Percentiles rank a stretch among this genome's conserved stretches.
Evolutionary conservation across 2,797 vertebrate species (phyloP).

Genomic region (Anisognathus igniventris): DNA sequence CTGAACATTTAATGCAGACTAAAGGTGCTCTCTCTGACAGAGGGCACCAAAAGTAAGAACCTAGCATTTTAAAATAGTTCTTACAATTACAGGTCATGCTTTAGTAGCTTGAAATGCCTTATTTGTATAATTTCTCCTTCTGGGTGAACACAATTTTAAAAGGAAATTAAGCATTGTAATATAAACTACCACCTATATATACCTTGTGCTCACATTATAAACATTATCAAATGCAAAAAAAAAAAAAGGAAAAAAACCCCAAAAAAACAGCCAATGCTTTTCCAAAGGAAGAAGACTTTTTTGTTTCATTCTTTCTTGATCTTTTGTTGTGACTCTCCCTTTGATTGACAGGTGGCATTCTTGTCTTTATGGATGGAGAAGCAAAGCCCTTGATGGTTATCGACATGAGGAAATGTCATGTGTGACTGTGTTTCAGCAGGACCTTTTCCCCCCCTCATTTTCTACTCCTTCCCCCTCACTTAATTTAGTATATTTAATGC

Average conservation of each 20-base stretch:
- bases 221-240: constrained; percentile 31
- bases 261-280: background rate
- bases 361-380: constrained; percentile 84
- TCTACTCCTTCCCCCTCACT: constrained; percentile 36
- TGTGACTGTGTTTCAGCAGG: constrained; percentile 73
- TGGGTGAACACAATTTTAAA: constrained; percentile 67
- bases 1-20: background rate
- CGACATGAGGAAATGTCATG: constrained; percentile 91
- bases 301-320: constrained; percentile 40
- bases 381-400: constrained; percentile 90
- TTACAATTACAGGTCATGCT: constrained; percentile 38
- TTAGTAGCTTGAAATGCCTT: constrained; percentile 51
- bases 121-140: constrained; percentile 68
- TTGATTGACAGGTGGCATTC: constrained; percentile 95
- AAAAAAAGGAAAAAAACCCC: background rate
- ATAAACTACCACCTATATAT: constrained; percentile 53
- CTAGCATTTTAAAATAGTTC: constrained; percentile 47
- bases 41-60: background rate
- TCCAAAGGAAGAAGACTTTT: background rate
- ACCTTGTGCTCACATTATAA: background rate
- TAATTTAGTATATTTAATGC: constrained; percentile 71
- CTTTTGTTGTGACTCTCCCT: constrained; percentile 53
- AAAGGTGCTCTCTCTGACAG: background rate
- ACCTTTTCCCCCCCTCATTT: constrained; percentile 63
- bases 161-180: constrained; percentile 49